These are phyloP conservation scores for Chrysogorgia sp. DNA, from an alignment of 92 coral and sea anemone species.

Conservation along the genomic window DNA sequence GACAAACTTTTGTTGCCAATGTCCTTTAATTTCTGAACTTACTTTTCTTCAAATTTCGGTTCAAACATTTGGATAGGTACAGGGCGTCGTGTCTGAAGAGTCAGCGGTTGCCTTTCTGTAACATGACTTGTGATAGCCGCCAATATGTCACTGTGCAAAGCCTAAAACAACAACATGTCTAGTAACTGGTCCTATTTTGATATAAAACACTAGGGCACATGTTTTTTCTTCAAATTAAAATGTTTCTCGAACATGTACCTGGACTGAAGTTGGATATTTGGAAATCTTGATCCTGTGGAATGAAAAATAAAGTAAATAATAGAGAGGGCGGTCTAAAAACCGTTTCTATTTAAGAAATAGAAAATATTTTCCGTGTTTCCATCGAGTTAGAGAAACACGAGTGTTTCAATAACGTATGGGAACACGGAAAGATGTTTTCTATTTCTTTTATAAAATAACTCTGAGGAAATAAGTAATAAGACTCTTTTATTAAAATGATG, in stretches of 20 bases:
- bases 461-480: no score
- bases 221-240: no score
- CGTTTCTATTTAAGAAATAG: not conserved
- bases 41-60: constrained; percentile 97
- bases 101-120: constrained; percentile 64
- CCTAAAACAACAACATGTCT: constrained; percentile 14
- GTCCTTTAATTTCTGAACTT: no score
- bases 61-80: constrained; percentile 82
- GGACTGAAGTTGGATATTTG: constrained; percentile 56
- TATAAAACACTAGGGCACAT: not conserved
- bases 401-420: no score
- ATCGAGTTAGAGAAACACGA: no score
- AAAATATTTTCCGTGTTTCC: no score
- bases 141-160: constrained; percentile 8
- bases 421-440: no score
- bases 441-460: no score
- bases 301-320: not conserved
- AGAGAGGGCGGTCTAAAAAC: not conserved
- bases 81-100: constrained; percentile 82
- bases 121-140: constrained; percentile 19
- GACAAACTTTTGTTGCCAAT: no score
- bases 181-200: no score
- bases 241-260: constrained; percentile 56
- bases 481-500: no score
- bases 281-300: constrained; percentile 68